Percentiles rank a stretch among this genome's conserved stretches.
These are phyloP conservation scores for Mustela nigripes DNA, from an alignment of 2,113 vertebrate species.

Conservation along the genomic window DNA sequence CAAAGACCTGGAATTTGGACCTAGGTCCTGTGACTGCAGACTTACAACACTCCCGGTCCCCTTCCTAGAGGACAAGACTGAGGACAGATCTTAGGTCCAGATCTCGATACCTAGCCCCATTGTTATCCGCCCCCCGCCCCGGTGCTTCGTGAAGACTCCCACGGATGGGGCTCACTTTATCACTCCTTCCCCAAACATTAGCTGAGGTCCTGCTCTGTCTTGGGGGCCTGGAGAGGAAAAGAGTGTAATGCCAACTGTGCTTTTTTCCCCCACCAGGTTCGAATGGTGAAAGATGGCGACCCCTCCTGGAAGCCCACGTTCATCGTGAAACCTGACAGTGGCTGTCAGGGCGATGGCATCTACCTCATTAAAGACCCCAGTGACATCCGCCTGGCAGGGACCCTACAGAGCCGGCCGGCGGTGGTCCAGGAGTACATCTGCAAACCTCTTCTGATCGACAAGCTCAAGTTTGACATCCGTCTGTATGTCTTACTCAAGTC, in stretches of 20 bases:
- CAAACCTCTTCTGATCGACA: constrained; percentile 96
- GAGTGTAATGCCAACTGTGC: not conserved
- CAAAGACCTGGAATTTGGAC: not conserved
- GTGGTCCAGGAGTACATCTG: constrained; percentile 98
- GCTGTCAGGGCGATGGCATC: constrained; percentile 99
- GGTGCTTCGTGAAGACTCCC: not conserved
- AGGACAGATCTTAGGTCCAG: not conserved
- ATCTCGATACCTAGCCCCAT: not conserved
- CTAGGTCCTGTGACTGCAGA: not conserved
- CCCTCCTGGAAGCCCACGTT: constrained; percentile 93
- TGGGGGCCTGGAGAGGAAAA: not conserved
- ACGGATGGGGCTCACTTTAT: not conserved
- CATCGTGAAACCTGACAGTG: constrained; percentile 97
- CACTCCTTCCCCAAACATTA: not conserved
- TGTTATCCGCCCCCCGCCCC: not conserved
- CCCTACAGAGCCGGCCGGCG: constrained; percentile 91
- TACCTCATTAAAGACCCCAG: constrained; percentile 97
- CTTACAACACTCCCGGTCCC: accelerated
- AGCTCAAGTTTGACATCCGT: constrained; percentile 98
- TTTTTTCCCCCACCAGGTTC: constrained; percentile 88
- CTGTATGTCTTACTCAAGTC: constrained; percentile 97
- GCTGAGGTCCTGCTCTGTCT: not conserved
- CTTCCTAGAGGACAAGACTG: not conserved
- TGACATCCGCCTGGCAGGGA: constrained; percentile 90
- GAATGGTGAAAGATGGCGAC: constrained; percentile 91